These are phyloP conservation scores for Chaetodon trifasciatus DNA, from an alignment of 2,797 vertebrate genomes.

Conservation along the genomic window DNA sequence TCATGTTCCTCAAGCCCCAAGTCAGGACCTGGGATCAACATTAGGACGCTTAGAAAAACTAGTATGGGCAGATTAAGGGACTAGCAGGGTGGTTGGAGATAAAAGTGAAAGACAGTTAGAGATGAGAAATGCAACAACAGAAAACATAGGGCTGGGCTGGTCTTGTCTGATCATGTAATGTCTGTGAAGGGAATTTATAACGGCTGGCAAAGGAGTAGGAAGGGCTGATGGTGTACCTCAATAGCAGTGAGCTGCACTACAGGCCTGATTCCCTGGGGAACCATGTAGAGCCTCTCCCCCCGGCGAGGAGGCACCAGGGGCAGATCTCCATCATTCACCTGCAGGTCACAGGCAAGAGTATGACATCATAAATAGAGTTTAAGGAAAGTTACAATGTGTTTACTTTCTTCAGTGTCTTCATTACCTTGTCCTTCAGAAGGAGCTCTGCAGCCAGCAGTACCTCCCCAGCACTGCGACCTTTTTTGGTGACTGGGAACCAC, in stretches of 20 bases:
- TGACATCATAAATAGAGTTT: neutral
- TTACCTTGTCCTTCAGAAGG: slow-evolving; percentile 92
- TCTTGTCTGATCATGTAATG: slow-evolving; percentile 53
- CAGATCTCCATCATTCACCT: slow-evolving; percentile 76
- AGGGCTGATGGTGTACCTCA: slow-evolving; percentile 67
- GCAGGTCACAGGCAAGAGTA: slow-evolving; percentile 8
- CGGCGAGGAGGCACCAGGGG: slow-evolving; percentile 92
- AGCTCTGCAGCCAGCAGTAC: slow-evolving; percentile 94
- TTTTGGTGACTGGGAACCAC: slow-evolving; percentile 93
- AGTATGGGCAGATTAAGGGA: neutral
- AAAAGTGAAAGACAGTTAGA: neutral
- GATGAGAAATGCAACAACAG: slow-evolving; percentile 8
- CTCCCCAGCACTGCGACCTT: slow-evolving; percentile 89
- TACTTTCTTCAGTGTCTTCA: neutral
- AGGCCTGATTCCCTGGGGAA: slow-evolving; percentile 94
- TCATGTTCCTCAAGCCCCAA: slow-evolving; percentile 99
- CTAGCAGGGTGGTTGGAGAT: neutral
- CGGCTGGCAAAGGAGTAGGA: neutral
- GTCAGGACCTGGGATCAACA: slow-evolving; percentile 89
- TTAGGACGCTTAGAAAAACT: neutral
- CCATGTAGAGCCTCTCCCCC: slow-evolving; percentile 93
- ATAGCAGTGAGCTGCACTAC: slow-evolving; percentile 93
- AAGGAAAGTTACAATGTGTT: neutral
- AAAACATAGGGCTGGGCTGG: slow-evolving; percentile 37
- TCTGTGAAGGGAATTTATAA: slow-evolving; percentile 3